Evolutionary conservation across 2,113 vertebrate genomes (phyloP), one percentile per base, ranked within the genome.

Genomic region (Syrmaticus mikado): DNA sequence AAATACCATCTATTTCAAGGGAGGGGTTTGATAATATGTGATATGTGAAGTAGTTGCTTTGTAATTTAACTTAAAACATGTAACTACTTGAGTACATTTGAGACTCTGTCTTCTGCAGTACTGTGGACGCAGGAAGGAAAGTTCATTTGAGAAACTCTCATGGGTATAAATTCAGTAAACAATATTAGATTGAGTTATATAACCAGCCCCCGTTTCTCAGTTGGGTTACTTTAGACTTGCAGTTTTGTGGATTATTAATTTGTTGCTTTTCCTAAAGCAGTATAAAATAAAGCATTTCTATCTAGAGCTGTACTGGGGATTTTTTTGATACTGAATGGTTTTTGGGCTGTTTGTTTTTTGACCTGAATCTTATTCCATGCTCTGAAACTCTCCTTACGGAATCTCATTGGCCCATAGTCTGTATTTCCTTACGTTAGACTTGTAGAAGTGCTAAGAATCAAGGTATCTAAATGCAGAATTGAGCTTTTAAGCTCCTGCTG

Each of bases 71-170:
- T 36, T 88, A 16, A 75, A 81, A 36, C 65, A 27, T n/a, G 78
- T 40, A 52, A 43, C 25, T 65, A 73, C 5, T 43, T 53, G 28
- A 25, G 16, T 48, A 48, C 30, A 57, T 3, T 85, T 71, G 10
- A 1, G 6, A 9, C 4, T 25, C 41, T 74, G 34, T 74, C 30
- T 90, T 90, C 30, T 68, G 12, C 4, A 32, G 48, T 67, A 57
- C 22, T 93, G 18, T 58, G 72, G 14, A 17, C 68, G n/a, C 19
- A 82, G 45, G 32, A 36, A 81, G 52, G 30, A 32, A 55, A 11
- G 25, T 92, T 90, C 11, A 58, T 80, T 89, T 76, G 67, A 62
- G 74, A 80, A 89, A 48, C 25, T 25, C 22, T 80, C 19, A 24
- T 41, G 85, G 45, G 19, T 64, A 87, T 66, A 80, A 65, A 57